Conservation (phyloP, 2,797 vertebrate species). For the Arrhamphus sclerolepis region DNA sequence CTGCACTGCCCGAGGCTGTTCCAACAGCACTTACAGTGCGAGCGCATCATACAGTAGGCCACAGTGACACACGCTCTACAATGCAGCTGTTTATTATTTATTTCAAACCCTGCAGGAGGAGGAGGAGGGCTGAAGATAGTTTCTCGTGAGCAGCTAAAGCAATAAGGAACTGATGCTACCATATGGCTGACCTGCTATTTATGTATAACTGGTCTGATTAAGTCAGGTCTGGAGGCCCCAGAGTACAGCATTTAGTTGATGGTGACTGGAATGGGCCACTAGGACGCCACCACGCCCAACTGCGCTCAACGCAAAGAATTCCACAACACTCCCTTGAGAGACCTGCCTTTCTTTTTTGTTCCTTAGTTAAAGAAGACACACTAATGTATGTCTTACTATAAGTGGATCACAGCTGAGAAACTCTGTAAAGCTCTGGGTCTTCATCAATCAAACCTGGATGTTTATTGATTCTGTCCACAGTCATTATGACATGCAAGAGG, state of each 20-base stretch:
- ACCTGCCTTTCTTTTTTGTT: slow-evolving; percentile 43
- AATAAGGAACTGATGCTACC: slow-evolving; percentile 53
- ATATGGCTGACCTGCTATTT: slow-evolving; percentile 74
- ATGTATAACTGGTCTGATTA: slow-evolving; percentile 75
- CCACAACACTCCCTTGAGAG: slow-evolving; percentile 55
- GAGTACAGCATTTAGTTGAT: slow-evolving; percentile 63
- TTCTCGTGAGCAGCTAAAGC: slow-evolving; percentile 25
- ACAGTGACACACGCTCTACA: not conserved
- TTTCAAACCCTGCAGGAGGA: slow-evolving; percentile 17
- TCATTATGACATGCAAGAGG: slow-evolving; percentile 41
- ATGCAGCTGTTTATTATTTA: slow-evolving; percentile 36
- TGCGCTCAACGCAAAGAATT: slow-evolving; percentile 42
- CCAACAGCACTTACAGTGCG: not conserved
- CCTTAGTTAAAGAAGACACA: slow-evolving; percentile 55
- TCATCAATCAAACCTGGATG: slow-evolving; percentile 68
- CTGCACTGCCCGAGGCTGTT: slow-evolving; percentile 21
- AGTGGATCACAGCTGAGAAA: slow-evolving; percentile 48
- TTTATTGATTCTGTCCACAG: slow-evolving; percentile 61
- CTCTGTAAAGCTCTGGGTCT: slow-evolving; percentile 30
- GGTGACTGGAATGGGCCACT: slow-evolving; percentile 77
- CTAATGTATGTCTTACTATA: slow-evolving; percentile 58
- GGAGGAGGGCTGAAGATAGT: slow-evolving; percentile 9
- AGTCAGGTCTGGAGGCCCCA: slow-evolving; percentile 68
- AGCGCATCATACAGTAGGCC: not conserved
- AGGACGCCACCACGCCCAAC: slow-evolving; percentile 64